phyloP scores from a whole-genome alignment of 2,113 vertebrate genomes.

The Equus quagga region DNA sequence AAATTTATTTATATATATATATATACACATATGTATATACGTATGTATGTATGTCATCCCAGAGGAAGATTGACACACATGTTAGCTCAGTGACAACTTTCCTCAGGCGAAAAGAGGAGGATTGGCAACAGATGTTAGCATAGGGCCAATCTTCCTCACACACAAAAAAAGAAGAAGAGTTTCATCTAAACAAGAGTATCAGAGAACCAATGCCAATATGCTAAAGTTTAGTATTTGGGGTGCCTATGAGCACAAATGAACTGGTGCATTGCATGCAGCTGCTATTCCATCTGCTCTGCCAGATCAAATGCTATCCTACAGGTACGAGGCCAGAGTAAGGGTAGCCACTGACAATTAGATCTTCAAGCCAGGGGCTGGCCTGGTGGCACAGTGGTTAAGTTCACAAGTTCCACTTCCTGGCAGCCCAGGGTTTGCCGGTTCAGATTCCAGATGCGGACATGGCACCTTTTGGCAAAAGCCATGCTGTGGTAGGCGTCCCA shows the following conservation, averaged over 20 bases:
- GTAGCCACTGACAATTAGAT: neutral
- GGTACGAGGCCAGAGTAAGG: neutral
- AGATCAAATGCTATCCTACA: neutral
- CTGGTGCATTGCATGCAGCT: neutral
- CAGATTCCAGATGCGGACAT: no score
- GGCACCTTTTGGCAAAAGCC: no score
- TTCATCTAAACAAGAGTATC: neutral
- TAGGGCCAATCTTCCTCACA: no score
- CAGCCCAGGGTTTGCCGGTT: no score
- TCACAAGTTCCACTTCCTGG: no score
- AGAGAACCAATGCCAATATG: neutral
- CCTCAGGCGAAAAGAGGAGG: no score
- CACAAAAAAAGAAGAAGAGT: neutral
- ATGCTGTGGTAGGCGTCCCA: no score
- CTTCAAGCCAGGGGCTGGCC: neutral
- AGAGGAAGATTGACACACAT: no score
- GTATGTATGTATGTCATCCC: neutral
- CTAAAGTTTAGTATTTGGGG: constrained; percentile 11
- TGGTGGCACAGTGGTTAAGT: no score
- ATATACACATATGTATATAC: neutral
- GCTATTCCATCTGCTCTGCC: neutral
- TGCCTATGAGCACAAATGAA: neutral
- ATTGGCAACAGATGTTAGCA: no score
- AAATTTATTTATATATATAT: neutral
- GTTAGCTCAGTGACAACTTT: no score